phyloP scores from a whole-genome alignment of 2,888 invertebrate genomes.

The Drosophila merina region DNA sequence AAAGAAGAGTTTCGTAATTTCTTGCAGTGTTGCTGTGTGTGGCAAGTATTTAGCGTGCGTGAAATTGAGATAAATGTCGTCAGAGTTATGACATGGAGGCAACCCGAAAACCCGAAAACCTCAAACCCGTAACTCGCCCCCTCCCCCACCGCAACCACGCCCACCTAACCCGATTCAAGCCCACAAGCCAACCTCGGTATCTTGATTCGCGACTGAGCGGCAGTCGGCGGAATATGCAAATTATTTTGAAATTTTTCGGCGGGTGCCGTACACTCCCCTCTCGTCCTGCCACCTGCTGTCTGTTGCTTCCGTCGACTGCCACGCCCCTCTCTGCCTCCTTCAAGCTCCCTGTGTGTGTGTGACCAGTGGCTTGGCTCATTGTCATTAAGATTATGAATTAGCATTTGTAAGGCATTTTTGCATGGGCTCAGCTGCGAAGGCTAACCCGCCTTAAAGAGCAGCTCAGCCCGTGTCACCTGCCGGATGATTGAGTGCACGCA shows the following conservation, averaged over 20 bases:
- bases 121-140: conserved; percentile 3
- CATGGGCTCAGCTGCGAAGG: conserved; percentile 40
- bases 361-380: conserved; percentile 29
- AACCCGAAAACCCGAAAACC: conserved; percentile 14
- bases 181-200: conserved; percentile 19
- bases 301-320: neutral
- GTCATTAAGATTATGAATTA: conserved; percentile 68
- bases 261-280: conserved; percentile 1
- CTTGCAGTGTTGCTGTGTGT: conserved; percentile 22
- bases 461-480: conserved; percentile 39
- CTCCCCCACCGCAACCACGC: conserved; percentile 1
- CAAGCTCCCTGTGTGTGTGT: neutral
- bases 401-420: conserved; percentile 60
- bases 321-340: neutral
- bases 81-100: conserved; percentile 53
- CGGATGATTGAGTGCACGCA: conserved; percentile 43
- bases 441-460: conserved; percentile 39
- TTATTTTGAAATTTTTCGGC: conserved; percentile 53
- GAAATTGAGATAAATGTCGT: conserved; percentile 69
- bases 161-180: conserved; percentile 20
- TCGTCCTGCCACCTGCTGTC: conserved; percentile 16
- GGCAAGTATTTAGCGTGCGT: conserved; percentile 65
- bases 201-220: neutral
- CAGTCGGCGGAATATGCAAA: conserved; percentile 57
- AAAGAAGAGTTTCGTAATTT: neutral